Percentiles rank a stretch among this genome's conserved stretches.
phyloP scores from a whole-genome alignment of 2,113 vertebrate genomes.

The Cyanistes caeruleus region DNA sequence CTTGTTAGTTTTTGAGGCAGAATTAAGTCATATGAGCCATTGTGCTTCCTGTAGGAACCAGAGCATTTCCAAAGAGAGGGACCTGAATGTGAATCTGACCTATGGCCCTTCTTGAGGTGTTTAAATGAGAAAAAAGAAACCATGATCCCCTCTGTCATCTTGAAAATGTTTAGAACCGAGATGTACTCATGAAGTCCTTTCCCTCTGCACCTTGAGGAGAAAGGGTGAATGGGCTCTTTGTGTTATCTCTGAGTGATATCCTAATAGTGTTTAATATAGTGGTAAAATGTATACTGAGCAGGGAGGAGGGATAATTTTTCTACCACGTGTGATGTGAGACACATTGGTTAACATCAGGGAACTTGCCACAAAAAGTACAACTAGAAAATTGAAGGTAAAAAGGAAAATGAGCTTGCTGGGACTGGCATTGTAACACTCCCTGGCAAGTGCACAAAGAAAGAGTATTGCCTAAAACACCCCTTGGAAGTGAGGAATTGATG shows the following conservation, averaged over 20 bases:
- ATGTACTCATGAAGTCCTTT: not conserved
- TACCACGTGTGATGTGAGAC: not conserved
- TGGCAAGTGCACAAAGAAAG: not conserved
- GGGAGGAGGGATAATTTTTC: not conserved
- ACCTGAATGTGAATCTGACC: not conserved
- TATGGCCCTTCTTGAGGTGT: not conserved
- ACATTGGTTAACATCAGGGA: not conserved
- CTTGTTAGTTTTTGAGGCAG: not conserved
- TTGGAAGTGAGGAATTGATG: not conserved
- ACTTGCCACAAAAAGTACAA: not conserved
- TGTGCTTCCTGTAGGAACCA: not conserved
- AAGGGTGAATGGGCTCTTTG: not conserved
- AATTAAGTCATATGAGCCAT: not conserved
- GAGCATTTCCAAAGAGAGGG: conserved; percentile 5
- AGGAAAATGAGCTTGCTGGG: not conserved
- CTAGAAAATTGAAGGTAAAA: not conserved
- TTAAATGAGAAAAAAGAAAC: not conserved
- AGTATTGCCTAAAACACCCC: not conserved
- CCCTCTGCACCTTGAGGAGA: not conserved
- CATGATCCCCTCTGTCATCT: not conserved
- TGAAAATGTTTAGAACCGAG: conserved; percentile 6
- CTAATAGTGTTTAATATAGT: not conserved
- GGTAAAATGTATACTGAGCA: not conserved
- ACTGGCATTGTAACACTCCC: not conserved
- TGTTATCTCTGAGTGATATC: not conserved